Percentiles rank a stretch among this genome's conserved stretches.
phyloP scores from a whole-genome alignment of 2,113 vertebrate species.

The Furnarius figulus region DNA sequence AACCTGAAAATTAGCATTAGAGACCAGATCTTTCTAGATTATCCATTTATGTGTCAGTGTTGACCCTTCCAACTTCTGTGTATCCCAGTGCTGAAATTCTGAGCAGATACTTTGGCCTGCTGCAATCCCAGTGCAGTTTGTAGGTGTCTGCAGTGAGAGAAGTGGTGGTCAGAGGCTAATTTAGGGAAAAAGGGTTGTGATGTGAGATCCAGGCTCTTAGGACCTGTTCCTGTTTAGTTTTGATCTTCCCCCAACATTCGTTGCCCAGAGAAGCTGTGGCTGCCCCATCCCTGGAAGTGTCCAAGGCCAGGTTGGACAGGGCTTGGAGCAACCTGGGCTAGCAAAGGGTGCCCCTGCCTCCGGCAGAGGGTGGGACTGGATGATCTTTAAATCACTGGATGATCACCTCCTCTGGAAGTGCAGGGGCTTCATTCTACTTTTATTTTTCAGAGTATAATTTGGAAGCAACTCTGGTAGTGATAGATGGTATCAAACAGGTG shows the following conservation, averaged over 20 bases:
- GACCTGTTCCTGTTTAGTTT: background rate
- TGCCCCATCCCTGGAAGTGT: background rate
- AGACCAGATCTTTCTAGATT: background rate
- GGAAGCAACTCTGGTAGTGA: background rate
- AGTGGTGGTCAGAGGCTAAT: background rate
- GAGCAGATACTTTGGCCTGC: background rate
- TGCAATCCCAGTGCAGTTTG: background rate
- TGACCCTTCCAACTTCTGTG: background rate
- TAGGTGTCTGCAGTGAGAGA: background rate
- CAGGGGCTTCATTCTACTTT: background rate
- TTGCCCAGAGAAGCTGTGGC: background rate
- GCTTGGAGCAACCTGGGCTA: rapidly evolving
- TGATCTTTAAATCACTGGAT: background rate
- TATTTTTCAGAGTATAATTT: background rate
- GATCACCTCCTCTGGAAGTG: background rate
- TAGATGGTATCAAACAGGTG: background rate
- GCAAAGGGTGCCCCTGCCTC: background rate
- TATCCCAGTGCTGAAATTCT: background rate
- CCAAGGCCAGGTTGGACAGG: background rate
- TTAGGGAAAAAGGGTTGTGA: background rate
- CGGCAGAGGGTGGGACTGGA: background rate
- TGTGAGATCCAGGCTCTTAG: background rate
- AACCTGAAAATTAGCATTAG: background rate
- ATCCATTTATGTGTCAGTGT: background rate
- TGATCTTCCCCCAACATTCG: background rate